A percentile compares a stretch with the other conserved stretches of the same genome.
These are phyloP conservation scores for Drosophila atripex DNA, from an alignment of 2,888 invertebrate species.

Conservation along the genomic window DNA sequence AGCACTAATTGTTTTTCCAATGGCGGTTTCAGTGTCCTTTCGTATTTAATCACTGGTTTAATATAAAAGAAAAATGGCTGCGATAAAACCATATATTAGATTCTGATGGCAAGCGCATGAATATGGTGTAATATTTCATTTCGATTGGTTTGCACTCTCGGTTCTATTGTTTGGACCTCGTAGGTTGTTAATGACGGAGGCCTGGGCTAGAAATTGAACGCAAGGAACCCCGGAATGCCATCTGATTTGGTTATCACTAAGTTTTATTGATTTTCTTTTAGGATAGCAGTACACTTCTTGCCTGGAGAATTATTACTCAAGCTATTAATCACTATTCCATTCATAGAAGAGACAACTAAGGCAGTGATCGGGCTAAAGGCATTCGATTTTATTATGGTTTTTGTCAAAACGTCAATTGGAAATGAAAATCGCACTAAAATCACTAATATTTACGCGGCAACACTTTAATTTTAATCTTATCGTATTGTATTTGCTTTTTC, in stretches of 20 bases:
- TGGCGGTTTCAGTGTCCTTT: neutral
- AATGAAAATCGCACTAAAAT: neutral
- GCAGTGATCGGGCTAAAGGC: neutral
- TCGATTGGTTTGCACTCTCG: constrained; percentile 20
- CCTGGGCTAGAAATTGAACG: neutral
- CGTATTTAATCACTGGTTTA: neutral
- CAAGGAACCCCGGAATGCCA: constrained; percentile 15
- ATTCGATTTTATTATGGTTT: neutral
- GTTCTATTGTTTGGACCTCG: neutral
- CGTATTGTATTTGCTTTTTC: neutral
- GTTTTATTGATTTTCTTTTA: constrained; percentile 9
- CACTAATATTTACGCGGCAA: neutral
- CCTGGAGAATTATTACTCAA: constrained; percentile 4
- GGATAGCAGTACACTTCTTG: neutral
- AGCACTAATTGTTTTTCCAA: constrained; percentile 24
- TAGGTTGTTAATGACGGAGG: neutral
- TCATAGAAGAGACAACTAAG: constrained; percentile 1
- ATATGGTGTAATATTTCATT: constrained; percentile 3
- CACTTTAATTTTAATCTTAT: constrained; percentile 1
- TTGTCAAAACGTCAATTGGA: neutral
- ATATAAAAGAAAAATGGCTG: neutral
- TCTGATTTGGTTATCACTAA: constrained; percentile 2
- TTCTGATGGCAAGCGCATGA: neutral
- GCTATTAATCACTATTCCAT: neutral
- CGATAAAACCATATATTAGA: neutral